Base-by-base conservation (phyloP, 2,113 vertebrate genomes). In the Coracopsis vasa region DNA sequence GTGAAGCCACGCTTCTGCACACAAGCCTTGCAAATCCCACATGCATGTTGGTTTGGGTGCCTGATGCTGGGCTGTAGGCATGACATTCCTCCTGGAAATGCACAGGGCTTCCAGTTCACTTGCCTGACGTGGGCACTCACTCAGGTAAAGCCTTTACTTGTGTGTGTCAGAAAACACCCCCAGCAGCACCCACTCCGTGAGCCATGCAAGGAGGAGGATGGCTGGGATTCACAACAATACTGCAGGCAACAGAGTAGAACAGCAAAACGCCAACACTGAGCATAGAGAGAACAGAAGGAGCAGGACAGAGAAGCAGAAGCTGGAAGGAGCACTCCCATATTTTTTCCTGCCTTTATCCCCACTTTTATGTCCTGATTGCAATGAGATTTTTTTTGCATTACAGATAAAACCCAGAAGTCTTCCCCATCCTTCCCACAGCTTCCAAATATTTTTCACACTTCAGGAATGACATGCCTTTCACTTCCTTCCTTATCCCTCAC, bases 31-130 rank as follows among this genome's bases (percentile, higher is more conserved):
- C 18, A 39, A 67, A 7, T 56, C 25, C 69, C 0, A 0, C 17
- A 13, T 1, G 47, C 2, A 0, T 0, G 0, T 8, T 5, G 11
- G 9, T 58, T 42, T n/a, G 67, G 47, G 42, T 27, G 42, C 75
- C 42, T 33, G 41, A 11, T 61, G 56, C 66, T 29, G n/a, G 41
- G 19, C 66, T 47, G 25, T 4, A 9, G 89, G 37, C 61, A 75
- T 9, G 27, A 27, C 6, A 1, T 50, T 41, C 7, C 41, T 45
- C 20, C 7, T 74, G 54, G 56, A 25, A 53, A 31, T 13, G 17
- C 29, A 10, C 7, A 23, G 61, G 25, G 18, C 67, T 77, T 16
- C 51, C 1, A 1, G 29, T 18, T 35, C 70, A 8, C 12, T 48
- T n/a, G 33, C 37, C 56, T 9, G n/a, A 61, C 33, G 47, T 64